phyloP scores from a whole-genome alignment of 2,797 vertebrate species.

The Geotrypetes seraphini region DNA sequence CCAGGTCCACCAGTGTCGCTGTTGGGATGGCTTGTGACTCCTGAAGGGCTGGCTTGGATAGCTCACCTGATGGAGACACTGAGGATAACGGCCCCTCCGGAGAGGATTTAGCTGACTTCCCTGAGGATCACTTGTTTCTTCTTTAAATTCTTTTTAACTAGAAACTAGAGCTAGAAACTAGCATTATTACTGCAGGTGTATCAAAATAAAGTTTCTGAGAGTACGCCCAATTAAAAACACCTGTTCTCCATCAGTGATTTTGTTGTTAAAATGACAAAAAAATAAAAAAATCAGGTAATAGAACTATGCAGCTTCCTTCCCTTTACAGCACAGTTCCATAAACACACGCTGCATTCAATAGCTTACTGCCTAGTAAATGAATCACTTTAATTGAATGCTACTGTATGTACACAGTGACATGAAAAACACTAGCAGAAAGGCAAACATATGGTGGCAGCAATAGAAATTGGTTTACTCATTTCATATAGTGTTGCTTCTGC shows the following conservation, averaged over 20 bases:
- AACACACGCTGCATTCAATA: conserved; percentile 54
- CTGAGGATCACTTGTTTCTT: no score
- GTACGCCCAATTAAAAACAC: conserved; percentile 59
- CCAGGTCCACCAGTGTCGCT: no score
- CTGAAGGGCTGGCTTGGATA: no score
- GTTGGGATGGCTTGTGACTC: no score
- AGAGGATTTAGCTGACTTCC: no score
- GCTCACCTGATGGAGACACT: no score
- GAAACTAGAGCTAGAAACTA: neutral
- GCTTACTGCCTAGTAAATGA: conserved; percentile 68
- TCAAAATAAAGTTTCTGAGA: conserved; percentile 38
- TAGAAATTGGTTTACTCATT: conserved; percentile 82
- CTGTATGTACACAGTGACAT: conserved; percentile 73
- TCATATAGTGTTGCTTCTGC: conserved; percentile 73
- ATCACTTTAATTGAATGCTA: conserved; percentile 84
- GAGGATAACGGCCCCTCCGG: no score
- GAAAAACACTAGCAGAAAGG: conserved; percentile 67
- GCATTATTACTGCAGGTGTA: conserved; percentile 16
- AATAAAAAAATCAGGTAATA: conserved; percentile 81
- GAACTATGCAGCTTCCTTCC: conserved; percentile 52
- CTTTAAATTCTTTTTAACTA: no score
- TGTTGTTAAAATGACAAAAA: conserved; percentile 4
- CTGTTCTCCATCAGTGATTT: conserved; percentile 60
- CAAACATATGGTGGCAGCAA: conserved; percentile 68
- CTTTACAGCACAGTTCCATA: conserved; percentile 55